A percentile compares a stretch with the other conserved stretches of the same genome.
Evolutionary conservation across 2,888 invertebrate genomes (phyloP).

Genomic region (Hoplodrina ambigua): DNA sequence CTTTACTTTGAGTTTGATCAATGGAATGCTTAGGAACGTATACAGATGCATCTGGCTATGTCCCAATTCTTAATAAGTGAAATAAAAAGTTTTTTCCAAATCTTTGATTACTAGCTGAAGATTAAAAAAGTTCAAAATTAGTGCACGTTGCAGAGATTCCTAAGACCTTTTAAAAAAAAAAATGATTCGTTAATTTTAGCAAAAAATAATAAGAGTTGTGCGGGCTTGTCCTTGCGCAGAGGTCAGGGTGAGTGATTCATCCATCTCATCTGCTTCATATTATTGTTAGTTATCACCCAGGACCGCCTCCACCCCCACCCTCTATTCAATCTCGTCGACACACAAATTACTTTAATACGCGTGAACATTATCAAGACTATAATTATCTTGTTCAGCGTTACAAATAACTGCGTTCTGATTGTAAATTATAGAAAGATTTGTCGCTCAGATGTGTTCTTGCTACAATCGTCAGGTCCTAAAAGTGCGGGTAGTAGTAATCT

Average conservation of each 20-base stretch:
- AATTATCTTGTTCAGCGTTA: not conserved
- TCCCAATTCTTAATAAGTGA: not conserved
- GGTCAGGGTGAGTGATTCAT: constrained; percentile 32
- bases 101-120: not conserved
- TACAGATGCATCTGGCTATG: constrained; percentile 3
- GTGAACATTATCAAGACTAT: constrained; percentile 25
- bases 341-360: constrained; percentile 35
- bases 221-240: constrained; percentile 32
- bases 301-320: constrained; percentile 18
- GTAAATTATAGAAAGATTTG: constrained; percentile 34
- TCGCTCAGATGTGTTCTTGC: constrained; percentile 14
- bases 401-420: constrained; percentile 13
- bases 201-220: not conserved
- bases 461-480: constrained; percentile 28
- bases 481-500: constrained; percentile 58
- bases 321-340: constrained; percentile 11
- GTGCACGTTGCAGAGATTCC: not conserved
- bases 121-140: too few species aligned
- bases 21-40: constrained; percentile 13
- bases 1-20: not conserved
- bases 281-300: constrained; percentile 32
- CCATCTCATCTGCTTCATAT: constrained; percentile 43
- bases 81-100: not conserved
- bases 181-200: too few species aligned
- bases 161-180: not conserved